Conservation (phyloP, 1,140 invertebrate species). For the silkworm (Bombyx mori) region DNA sequence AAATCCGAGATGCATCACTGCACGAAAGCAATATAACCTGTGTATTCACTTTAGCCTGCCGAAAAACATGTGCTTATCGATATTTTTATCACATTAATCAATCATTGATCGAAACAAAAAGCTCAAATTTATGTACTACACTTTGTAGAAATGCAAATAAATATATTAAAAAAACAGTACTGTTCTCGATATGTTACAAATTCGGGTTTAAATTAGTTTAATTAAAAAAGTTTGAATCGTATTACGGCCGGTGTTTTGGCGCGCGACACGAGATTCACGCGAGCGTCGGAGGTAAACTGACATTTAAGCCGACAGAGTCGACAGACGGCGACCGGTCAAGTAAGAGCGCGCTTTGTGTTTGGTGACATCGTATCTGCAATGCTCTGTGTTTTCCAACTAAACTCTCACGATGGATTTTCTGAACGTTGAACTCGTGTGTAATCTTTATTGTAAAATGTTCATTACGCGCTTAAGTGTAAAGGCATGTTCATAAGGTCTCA, state of each 20-base stretch:
- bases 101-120: constrained; percentile 1
- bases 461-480: neutral
- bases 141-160: constrained; percentile 6
- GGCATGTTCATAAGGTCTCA: neutral
- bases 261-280: constrained; percentile 32
- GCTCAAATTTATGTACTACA: constrained; percentile 10
- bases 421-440: neutral
- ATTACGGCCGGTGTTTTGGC: constrained; percentile 23
- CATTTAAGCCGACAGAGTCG: too few species aligned
- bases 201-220: neutral
- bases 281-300: constrained; percentile 47
- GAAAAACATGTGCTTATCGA: constrained; percentile 16
- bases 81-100: constrained; percentile 20
- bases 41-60: constrained; percentile 15
- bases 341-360: constrained; percentile 47
- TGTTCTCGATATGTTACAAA: constrained; percentile 7
- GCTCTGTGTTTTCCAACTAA: constrained; percentile 33
- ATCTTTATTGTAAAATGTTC: neutral
- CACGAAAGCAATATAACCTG: constrained; percentile 27
- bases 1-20: constrained; percentile 52
- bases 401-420: constrained; percentile 15
- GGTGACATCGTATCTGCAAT: constrained; percentile 33
- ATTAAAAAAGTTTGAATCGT: constrained; percentile 22
- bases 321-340: constrained; percentile 40
- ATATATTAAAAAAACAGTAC: constrained; percentile 7